These are phyloP conservation scores for Zaprionus ghesquierei DNA, from an alignment of 1,140 invertebrate genomes.

Conservation along the genomic window DNA sequence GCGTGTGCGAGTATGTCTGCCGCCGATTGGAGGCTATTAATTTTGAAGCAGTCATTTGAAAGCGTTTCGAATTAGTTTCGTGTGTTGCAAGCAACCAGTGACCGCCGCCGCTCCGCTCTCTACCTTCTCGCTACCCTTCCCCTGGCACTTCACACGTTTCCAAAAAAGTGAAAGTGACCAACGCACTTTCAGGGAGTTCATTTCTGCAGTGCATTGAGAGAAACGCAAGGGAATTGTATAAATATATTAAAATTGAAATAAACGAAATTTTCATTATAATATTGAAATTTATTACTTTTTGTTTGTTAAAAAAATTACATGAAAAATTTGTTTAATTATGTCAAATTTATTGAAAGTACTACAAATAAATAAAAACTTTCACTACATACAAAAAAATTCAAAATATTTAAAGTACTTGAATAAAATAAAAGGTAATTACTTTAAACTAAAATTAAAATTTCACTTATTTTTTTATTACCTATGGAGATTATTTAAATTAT, in stretches of 20 bases:
- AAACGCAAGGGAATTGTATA: not conserved
- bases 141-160: slow-evolving; percentile 20
- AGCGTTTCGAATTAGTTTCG: slow-evolving; percentile 73
- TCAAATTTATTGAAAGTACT: too few species aligned
- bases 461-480: too few species aligned
- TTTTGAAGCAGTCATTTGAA: slow-evolving; percentile 69
- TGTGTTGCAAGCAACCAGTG: slow-evolving; percentile 52
- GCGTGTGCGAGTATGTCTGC: not conserved
- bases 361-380: too few species aligned
- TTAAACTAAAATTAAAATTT: too few species aligned
- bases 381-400: too few species aligned
- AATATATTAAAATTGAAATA: not conserved
- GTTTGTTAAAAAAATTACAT: too few species aligned
- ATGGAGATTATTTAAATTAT: too few species aligned
- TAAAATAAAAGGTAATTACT: too few species aligned
- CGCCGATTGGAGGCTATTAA: slow-evolving; percentile 61
- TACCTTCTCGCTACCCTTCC: not conserved
- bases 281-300: too few species aligned
- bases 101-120: too few species aligned
- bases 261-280: not conserved
- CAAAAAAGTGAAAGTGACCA: slow-evolving; percentile 57
- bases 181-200: slow-evolving; percentile 52
- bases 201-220: not conserved
- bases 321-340: too few species aligned
- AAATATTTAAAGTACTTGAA: too few species aligned